phyloP scores from a whole-genome alignment of 2,797 vertebrate genomes.

The Arremon aurantiirostris region DNA sequence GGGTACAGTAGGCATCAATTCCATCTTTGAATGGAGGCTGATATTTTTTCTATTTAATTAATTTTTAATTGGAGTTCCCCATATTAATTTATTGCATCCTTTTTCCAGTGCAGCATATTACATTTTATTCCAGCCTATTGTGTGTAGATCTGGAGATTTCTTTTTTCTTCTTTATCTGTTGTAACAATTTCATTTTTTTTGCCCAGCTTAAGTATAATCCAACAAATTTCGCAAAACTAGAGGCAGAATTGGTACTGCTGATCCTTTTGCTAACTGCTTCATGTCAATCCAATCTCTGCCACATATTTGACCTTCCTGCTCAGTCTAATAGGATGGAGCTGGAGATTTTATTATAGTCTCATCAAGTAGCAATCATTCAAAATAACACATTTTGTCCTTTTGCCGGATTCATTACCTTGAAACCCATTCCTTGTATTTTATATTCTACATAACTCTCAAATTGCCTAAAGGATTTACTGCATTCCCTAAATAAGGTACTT shows the following conservation, averaged over 20 bases:
- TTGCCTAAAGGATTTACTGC: slow-evolving; percentile 37
- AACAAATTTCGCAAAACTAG: background rate
- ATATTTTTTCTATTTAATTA: background rate
- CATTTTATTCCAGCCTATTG: background rate
- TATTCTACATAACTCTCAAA: slow-evolving; percentile 27
- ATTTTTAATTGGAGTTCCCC: background rate
- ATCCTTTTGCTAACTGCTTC: background rate
- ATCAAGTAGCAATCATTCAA: slow-evolving; percentile 55
- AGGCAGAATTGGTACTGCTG: background rate
- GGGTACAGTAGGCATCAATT: background rate
- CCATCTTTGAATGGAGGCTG: background rate
- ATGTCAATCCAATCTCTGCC: background rate
- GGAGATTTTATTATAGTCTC: slow-evolving; percentile 39
- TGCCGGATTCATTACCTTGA: slow-evolving; percentile 31
- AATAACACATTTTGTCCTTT: slow-evolving; percentile 57
- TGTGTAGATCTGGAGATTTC: background rate
- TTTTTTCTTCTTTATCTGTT: background rate
- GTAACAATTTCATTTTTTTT: background rate
- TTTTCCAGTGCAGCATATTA: background rate
- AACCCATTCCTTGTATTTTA: slow-evolving; percentile 28
- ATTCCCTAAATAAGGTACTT: slow-evolving; percentile 25
- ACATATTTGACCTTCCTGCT: slow-evolving; percentile 31
- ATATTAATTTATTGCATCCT: background rate
- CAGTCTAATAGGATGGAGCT: slow-evolving; percentile 28
- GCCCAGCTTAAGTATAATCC: background rate